Percentiles rank a stretch among this genome's conserved stretches.
Conservation (phyloP, 2,797 vertebrate genomes). For the Neosilurus hyrtlii region DNA sequence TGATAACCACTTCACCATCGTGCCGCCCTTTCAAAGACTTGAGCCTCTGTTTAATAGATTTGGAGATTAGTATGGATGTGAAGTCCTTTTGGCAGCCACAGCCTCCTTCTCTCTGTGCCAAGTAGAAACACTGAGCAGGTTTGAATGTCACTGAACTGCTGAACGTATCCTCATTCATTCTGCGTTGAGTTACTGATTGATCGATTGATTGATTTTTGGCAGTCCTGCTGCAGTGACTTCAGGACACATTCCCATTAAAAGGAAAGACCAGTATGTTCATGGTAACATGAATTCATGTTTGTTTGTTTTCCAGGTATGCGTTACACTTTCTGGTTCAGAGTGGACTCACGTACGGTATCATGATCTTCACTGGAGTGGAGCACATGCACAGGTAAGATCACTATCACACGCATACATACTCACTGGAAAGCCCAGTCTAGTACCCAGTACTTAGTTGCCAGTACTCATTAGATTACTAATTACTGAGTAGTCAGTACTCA, state of each 20-base stretch:
- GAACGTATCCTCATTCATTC: neutral
- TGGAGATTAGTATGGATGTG: neutral
- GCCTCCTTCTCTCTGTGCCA: neutral
- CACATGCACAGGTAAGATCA: slow-evolving; percentile 94
- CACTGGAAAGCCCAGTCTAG: neutral
- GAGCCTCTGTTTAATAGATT: neutral
- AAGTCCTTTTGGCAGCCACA: neutral
- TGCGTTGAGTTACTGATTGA: neutral
- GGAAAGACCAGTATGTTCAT: neutral
- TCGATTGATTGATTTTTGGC: neutral
- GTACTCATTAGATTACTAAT: too few relatives aligned
- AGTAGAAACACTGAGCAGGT: neutral
- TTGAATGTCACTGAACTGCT: neutral
- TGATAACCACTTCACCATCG: too few relatives aligned
- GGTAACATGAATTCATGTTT: neutral
- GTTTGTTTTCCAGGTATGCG: slow-evolving; percentile 83
- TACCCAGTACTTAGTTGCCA: too few relatives aligned
- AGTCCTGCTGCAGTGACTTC: neutral
- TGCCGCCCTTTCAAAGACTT: too few relatives aligned
- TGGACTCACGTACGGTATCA: slow-evolving; percentile 92
- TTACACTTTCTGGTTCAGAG: slow-evolving; percentile 97
- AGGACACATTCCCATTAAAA: neutral
- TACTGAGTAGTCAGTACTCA: too few relatives aligned
- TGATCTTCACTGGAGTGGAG: slow-evolving; percentile 87
- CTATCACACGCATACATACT: neutral